A percentile compares a stretch with the other conserved stretches of the same genome.
Evolutionary conservation across 2,113 vertebrate genomes (phyloP).

Genomic region (Syngnathus scovelli): DNA sequence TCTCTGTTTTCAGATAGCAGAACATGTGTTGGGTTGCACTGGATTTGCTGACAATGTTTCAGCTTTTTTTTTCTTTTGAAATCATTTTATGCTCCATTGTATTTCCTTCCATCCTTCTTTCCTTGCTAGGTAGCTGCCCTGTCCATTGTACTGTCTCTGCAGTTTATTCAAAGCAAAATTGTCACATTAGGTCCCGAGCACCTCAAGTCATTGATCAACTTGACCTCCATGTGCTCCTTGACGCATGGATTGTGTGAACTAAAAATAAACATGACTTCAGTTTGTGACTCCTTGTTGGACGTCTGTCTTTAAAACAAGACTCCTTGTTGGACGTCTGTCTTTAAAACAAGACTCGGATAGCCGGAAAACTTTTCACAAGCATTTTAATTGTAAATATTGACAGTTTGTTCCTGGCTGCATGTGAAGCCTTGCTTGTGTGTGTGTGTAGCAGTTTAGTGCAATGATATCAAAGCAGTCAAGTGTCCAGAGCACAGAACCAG

Average conservation of each 20-base stretch:
- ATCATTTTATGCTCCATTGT: constrained; percentile 26
- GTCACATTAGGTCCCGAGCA: constrained; percentile 59
- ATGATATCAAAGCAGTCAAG: constrained; percentile 51
- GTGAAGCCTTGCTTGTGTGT: constrained; percentile 61
- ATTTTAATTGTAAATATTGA: constrained; percentile 60
- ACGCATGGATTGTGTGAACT: constrained; percentile 65
- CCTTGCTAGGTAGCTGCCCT: constrained; percentile 50
- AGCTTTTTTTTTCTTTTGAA: constrained; percentile 30
- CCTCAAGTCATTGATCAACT: constrained; percentile 43
- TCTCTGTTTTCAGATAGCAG: constrained; percentile 53
- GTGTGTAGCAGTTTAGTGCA: constrained; percentile 39
- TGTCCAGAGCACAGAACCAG: background rate
- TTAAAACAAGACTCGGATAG: background rate
- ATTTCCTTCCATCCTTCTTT: constrained; percentile 32
- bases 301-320: background rate
- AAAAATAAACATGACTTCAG: constrained; percentile 62
- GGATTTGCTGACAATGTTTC: constrained; percentile 71
- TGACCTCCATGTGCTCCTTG: constrained; percentile 53
- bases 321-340: too few relatives aligned
- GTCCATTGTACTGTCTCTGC: constrained; percentile 55
- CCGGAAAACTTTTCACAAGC: constrained; percentile 29
- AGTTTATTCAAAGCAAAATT: constrained; percentile 58
- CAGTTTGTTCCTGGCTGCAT: constrained; percentile 59
- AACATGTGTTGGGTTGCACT: constrained; percentile 72
- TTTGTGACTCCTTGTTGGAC: constrained; percentile 20